Conservation (phyloP, 23 tunicate species). For the Ascidia mentula region DNA sequence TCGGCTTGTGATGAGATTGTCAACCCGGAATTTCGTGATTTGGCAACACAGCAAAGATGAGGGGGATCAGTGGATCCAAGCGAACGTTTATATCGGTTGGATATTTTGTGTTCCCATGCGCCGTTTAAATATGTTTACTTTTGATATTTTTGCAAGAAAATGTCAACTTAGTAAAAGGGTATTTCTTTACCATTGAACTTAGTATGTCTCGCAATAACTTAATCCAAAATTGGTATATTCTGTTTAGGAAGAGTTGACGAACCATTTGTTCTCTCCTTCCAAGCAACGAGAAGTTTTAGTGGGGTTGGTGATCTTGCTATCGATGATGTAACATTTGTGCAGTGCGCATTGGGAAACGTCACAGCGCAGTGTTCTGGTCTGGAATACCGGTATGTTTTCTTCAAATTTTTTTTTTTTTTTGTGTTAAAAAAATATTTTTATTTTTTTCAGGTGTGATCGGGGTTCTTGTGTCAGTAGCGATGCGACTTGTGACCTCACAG, state of each 20-base stretch:
- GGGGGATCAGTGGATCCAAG: constrained; percentile 68
- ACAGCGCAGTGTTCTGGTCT: constrained; percentile 43
- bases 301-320: constrained; percentile 88
- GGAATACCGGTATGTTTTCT: constrained; percentile 35
- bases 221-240: not conserved
- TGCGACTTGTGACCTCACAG: constrained; percentile 62
- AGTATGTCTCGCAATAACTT: too few relatives aligned
- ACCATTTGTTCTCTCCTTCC: constrained; percentile 55
- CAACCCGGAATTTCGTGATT: constrained; percentile 31
- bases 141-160: not conserved
- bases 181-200: too few relatives aligned
- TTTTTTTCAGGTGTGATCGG: constrained; percentile 37
- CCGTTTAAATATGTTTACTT: not conserved
- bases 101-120: not conserved
- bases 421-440: not conserved
- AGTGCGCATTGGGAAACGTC: constrained; percentile 64
- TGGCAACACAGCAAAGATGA: constrained; percentile 78
- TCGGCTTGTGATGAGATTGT: constrained; percentile 39
- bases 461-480: constrained; percentile 61
- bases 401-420: too few relatives aligned
- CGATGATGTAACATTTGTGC: constrained; percentile 65
- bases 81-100: constrained; percentile 76
- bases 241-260: constrained; percentile 59
- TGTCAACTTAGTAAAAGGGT: too few relatives aligned
- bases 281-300: constrained; percentile 69